Conservation (phyloP, 2,797 vertebrate genomes). For the Ceyx erithaca region DNA sequence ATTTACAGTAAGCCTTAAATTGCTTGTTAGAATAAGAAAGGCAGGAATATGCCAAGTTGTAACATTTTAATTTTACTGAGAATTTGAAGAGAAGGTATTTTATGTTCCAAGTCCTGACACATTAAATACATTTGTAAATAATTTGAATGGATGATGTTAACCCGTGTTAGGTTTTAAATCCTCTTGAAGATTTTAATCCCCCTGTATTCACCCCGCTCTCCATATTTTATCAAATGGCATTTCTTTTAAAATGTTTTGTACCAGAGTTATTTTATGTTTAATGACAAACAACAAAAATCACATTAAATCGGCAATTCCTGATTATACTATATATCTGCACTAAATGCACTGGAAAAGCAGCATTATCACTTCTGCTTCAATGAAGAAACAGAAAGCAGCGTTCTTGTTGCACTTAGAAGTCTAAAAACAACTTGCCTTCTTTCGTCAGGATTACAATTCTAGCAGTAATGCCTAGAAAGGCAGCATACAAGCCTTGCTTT, state of each 20-base stretch:
- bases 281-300: conserved; percentile 64
- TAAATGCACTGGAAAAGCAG: conserved; percentile 50
- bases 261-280: conserved; percentile 63
- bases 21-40: conserved; percentile 60
- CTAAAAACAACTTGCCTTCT: conserved; percentile 8
- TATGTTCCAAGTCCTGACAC: conserved; percentile 36
- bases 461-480: neutral
- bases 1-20: conserved; percentile 67
- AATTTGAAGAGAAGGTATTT: conserved; percentile 54
- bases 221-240: conserved; percentile 28
- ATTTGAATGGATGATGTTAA: conserved; percentile 53
- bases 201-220: neutral
- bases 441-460: conserved; percentile 19
- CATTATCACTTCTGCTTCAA: conserved; percentile 38
- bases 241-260: conserved; percentile 53
- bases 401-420: neutral
- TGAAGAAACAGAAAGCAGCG: conserved; percentile 37
- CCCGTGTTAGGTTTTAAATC: conserved; percentile 16
- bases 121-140: conserved; percentile 64
- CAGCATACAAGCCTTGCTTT: neutral
- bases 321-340: conserved; percentile 50
- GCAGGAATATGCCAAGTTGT: conserved; percentile 49
- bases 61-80: conserved; percentile 62
- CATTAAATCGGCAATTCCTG: conserved; percentile 64
- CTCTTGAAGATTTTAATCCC: conserved; percentile 41